phyloP scores from a whole-genome alignment of 2,113 vertebrate genomes.

The Chroicocephalus ridibundus region DNA sequence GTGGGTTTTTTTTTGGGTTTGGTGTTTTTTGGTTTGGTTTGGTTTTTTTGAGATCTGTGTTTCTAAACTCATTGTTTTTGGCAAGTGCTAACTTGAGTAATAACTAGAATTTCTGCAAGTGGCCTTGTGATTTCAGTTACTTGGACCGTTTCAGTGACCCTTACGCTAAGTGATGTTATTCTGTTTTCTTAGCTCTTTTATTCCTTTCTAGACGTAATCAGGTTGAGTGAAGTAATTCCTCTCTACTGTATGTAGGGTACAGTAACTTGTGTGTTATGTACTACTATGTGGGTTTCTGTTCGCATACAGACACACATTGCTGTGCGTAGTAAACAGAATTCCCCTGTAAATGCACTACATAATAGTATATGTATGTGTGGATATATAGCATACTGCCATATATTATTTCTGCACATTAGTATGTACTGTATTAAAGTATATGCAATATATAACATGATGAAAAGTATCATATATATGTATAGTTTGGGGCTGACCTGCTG shows the following conservation, averaged over 20 bases:
- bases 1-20: not conserved
- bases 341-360: not conserved
- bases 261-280: not conserved
- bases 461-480: not conserved
- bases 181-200: not conserved
- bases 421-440: not conserved
- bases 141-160: not conserved
- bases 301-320: not conserved
- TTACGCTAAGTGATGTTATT: fast-evolving
- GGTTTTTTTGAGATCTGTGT: not conserved
- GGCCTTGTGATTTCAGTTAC: not conserved
- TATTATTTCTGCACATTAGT: not conserved
- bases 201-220: not conserved
- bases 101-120: not conserved
- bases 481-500: too few species aligned
- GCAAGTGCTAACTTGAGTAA: not conserved
- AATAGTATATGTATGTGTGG: not conserved
- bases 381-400: not conserved
- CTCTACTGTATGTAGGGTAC: not conserved
- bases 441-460: not conserved
- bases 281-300: not conserved
- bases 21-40: not conserved
- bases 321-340: not conserved
- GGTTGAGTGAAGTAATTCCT: not conserved
- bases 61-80: not conserved